A percentile compares a stretch with the other conserved stretches of the same genome.
These are phyloP conservation scores for Camponotus vicinus DNA, from an alignment of 1,140 invertebrate species.

Conservation along the genomic window DNA sequence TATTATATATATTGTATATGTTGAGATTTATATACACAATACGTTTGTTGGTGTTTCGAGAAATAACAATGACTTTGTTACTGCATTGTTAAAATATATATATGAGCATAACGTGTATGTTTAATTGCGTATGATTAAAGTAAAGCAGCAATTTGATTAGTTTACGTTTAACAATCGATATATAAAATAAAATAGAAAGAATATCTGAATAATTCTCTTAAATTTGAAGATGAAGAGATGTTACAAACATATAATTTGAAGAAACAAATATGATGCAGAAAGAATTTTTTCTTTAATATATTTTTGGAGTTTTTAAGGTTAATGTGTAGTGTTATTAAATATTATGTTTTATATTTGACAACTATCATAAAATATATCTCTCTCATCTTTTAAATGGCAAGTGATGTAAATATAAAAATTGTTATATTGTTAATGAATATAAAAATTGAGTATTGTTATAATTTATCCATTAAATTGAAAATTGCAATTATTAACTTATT, in stretches of 20 bases:
- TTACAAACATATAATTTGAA: conserved; percentile 11
- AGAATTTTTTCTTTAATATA: background rate
- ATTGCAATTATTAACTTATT: conserved; percentile 8
- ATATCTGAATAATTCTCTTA: background rate
- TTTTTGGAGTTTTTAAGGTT: background rate
- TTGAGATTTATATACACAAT: conserved; percentile 65
- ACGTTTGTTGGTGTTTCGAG: conserved; percentile 69
- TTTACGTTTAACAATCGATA: background rate
- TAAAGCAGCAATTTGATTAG: background rate
- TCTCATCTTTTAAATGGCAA: background rate
- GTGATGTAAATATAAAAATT: background rate
- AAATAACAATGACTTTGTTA: conserved; percentile 23
- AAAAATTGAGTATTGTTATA: background rate
- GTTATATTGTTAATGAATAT: background rate
- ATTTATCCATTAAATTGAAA: background rate
- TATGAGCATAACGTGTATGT: background rate
- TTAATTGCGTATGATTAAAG: conserved; percentile 1
- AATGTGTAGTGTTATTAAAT: background rate
- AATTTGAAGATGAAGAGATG: background rate
- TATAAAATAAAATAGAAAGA: background rate
- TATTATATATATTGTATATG: conserved; percentile 52
- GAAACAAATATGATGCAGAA: background rate
- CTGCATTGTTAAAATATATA: conserved; percentile 27
- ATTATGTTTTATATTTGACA: background rate
- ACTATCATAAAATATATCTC: background rate